Conservation (phyloP, 2,113 vertebrate genomes). For the Sylvietta virens region DNA sequence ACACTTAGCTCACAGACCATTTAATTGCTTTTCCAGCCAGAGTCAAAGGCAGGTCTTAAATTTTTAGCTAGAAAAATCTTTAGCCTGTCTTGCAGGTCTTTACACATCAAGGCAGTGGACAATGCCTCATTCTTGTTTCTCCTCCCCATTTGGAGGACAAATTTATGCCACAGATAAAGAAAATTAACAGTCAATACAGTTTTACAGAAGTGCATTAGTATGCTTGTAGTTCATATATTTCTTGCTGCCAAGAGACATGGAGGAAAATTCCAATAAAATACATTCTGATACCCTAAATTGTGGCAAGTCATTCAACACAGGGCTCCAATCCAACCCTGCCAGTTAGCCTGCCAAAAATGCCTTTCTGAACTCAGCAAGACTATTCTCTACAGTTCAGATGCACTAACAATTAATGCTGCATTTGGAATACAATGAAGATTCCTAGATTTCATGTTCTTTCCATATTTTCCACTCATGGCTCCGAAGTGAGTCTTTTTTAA, state of each 20-base stretch:
- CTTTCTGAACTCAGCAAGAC: background rate
- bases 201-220: background rate
- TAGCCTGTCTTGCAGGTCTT: slow-evolving; percentile 9
- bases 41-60: slow-evolving; percentile 31
- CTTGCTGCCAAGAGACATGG: background rate
- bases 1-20: slow-evolving; percentile 46
- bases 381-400: background rate
- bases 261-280: background rate
- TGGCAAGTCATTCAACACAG: background rate
- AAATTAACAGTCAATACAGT: background rate
- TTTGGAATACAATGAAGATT: background rate
- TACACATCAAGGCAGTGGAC: background rate
- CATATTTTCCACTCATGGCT: background rate
- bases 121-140: background rate
- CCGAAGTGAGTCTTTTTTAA: background rate
- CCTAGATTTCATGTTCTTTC: background rate
- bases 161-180: background rate
- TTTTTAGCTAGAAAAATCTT: slow-evolving; percentile 21
- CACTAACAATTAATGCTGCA: background rate
- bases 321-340: background rate
- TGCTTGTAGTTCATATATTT: background rate
- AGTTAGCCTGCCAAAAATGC: background rate
- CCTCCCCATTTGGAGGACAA: background rate
- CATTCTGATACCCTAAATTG: background rate
- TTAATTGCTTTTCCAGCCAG: slow-evolving; percentile 51